phyloP scores from a whole-genome alignment of 2,797 vertebrate genomes.

The Microchirus variegatus region DNA sequence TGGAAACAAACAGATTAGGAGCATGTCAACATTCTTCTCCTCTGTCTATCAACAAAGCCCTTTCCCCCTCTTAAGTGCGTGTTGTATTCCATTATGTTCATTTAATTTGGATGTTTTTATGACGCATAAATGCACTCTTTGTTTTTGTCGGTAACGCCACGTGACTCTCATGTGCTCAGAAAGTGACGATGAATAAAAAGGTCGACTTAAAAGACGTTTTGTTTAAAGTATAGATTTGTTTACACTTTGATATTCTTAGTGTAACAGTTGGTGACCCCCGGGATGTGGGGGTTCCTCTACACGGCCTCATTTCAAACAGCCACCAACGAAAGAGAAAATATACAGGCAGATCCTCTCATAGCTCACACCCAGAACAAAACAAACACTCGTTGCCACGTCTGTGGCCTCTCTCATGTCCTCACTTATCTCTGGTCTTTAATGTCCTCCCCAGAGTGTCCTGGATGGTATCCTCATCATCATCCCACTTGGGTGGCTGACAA shows the following conservation, averaged over 20 bases:
- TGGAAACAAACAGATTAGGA: conserved; percentile 58
- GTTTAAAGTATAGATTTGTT: conserved; percentile 26
- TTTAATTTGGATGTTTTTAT: conserved; percentile 45
- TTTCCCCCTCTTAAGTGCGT: conserved; percentile 20
- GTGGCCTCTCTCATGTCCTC: conserved; percentile 54
- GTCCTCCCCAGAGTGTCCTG: conserved; percentile 36
- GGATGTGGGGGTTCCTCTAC: conserved; percentile 18
- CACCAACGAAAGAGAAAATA: conserved; percentile 63
- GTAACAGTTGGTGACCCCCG: conserved; percentile 35
- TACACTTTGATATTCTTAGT: conserved; percentile 35
- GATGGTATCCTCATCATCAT: conserved; percentile 73
- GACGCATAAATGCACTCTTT: conserved; percentile 46
- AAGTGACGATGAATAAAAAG: conserved; percentile 21
- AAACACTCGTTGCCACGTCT: conserved; percentile 52
- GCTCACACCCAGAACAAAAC: conserved; percentile 57
- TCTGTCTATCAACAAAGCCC: conserved; percentile 27
- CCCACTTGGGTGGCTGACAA: conserved; percentile 62
- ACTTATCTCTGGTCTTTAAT: conserved; percentile 52
- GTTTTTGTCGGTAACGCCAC: conserved; percentile 50
- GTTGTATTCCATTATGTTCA: conserved; percentile 24
- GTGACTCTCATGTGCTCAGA: conserved; percentile 53
- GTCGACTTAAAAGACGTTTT: conserved; percentile 18
- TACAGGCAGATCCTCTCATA: conserved; percentile 35
- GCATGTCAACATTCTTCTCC: conserved; percentile 41
- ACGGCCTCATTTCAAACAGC: conserved; percentile 31